phyloP scores from a whole-genome alignment of 1,140 invertebrate species.

The Coptotermes formosanus region DNA sequence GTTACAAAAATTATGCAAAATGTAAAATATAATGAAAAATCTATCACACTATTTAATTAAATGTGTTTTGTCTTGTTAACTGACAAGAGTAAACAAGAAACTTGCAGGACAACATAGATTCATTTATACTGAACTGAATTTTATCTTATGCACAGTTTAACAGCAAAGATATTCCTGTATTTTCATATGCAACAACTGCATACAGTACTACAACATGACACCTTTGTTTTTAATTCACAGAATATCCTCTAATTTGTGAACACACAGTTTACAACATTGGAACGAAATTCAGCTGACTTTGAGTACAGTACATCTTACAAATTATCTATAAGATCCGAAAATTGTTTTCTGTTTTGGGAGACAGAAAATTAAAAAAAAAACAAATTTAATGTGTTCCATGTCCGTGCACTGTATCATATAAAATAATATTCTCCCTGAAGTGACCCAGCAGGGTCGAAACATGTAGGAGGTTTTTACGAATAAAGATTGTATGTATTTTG shows the following conservation, averaged over 20 bases:
- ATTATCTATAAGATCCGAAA: neutral
- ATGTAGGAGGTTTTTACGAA: too few species aligned
- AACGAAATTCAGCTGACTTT: neutral
- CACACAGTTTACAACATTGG: neutral
- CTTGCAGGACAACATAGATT: neutral
- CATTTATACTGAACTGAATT: neutral
- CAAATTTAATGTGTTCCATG: neutral
- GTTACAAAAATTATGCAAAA: conserved; percentile 14
- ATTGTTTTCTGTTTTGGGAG: neutral
- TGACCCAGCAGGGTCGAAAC: too few species aligned
- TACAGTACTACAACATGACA: neutral
- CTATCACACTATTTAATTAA: conserved; percentile 15
- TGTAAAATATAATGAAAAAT: conserved; percentile 14
- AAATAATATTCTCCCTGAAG: too few species aligned
- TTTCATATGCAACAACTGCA: neutral
- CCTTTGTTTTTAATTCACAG: neutral
- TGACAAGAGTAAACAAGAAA: neutral
- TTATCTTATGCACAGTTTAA: neutral
- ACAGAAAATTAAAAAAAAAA: neutral
- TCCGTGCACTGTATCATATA: too few species aligned
- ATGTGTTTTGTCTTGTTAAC: neutral
- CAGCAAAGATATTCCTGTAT: neutral
- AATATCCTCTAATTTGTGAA: neutral
- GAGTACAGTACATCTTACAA: neutral
- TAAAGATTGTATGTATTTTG: too few species aligned